A percentile compares a stretch with the other conserved stretches of the same genome.
phyloP scores from a whole-genome alignment of 2,888 invertebrate species.

The Bruchidius siliquastri region DNA sequence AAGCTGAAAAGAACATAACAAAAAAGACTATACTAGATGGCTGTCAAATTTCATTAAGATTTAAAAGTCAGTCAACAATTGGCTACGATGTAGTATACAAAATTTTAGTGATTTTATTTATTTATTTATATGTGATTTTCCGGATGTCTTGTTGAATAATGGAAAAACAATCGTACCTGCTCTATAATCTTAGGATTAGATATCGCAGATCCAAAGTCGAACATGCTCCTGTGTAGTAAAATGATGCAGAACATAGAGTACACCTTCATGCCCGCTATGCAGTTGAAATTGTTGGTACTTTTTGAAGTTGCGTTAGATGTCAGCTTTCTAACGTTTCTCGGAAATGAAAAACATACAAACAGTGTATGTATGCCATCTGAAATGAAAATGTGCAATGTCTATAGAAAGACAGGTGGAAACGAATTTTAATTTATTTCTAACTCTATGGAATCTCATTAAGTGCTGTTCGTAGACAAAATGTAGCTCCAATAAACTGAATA shows the following conservation, averaged over 20 bases:
- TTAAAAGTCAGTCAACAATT: too few species aligned
- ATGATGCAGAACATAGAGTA: conserved; percentile 37
- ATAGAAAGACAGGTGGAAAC: too few species aligned
- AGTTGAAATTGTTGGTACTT: conserved; percentile 26
- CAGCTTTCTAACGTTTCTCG: conserved; percentile 32
- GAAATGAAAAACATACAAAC: conserved; percentile 33
- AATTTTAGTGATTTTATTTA: too few species aligned
- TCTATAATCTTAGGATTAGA: conserved; percentile 35
- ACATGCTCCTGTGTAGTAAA: conserved; percentile 38
- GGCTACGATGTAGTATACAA: too few species aligned
- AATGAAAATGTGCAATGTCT: conserved; percentile 14
- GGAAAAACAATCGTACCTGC: conserved; percentile 25
- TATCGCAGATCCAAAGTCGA: conserved; percentile 35
- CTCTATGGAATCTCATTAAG: too few species aligned
- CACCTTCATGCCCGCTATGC: conserved; percentile 37
- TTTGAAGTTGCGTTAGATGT: conserved; percentile 12
- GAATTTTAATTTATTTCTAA: too few species aligned
- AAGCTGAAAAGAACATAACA: conserved; percentile 23
- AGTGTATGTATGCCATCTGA: conserved; percentile 29
- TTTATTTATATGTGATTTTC: too few species aligned
- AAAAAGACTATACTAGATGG: not conserved
- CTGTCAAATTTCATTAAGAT: conserved; percentile 3
- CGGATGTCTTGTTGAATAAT: too few species aligned
- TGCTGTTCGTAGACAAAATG: too few species aligned
- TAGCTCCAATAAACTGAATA: too few species aligned